phyloP scores from a whole-genome alignment of 1,140 invertebrate species.

The Drosophila setifemur region DNA sequence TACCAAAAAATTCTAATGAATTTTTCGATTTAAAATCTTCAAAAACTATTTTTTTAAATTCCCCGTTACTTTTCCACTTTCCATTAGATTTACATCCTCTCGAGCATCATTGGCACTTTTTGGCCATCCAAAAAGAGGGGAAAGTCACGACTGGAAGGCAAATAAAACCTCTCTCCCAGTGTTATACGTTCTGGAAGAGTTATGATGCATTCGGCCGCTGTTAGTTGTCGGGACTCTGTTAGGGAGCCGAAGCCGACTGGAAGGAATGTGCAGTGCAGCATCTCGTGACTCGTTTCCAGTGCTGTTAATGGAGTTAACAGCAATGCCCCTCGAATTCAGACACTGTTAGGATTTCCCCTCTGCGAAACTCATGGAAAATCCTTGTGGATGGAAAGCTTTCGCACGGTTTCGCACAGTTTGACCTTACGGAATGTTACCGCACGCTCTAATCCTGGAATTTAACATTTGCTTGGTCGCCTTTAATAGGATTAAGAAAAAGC shows the following conservation, averaged over 20 bases:
- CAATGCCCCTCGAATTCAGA: neutral
- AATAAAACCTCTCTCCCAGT: too few species aligned
- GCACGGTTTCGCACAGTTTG: slow-evolving; percentile 24
- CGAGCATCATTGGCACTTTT: too few species aligned
- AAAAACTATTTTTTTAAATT: too few species aligned
- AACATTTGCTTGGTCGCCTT: slow-evolving; percentile 32
- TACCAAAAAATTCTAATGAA: too few species aligned
- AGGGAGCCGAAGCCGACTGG: neutral
- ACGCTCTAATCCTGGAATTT: slow-evolving; percentile 36
- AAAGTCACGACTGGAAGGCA: too few species aligned
- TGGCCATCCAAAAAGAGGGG: too few species aligned
- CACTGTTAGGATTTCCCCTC: neutral
- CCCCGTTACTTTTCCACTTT: too few species aligned
- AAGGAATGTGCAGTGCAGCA: neutral
- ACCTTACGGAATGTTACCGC: slow-evolving; percentile 42
- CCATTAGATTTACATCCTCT: too few species aligned
- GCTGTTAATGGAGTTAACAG: slow-evolving; percentile 5
- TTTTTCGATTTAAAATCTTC: too few species aligned
- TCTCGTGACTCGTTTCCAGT: neutral
- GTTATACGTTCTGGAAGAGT: neutral
- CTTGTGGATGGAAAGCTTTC: slow-evolving; percentile 19
- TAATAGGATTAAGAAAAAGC: slow-evolving; percentile 34
- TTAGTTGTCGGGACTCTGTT: neutral
- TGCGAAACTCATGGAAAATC: too few species aligned
- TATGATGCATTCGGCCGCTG: neutral